Evolutionary conservation across 2,888 invertebrate genomes (phyloP).

Genomic region (Diogma glabrata): DNA sequence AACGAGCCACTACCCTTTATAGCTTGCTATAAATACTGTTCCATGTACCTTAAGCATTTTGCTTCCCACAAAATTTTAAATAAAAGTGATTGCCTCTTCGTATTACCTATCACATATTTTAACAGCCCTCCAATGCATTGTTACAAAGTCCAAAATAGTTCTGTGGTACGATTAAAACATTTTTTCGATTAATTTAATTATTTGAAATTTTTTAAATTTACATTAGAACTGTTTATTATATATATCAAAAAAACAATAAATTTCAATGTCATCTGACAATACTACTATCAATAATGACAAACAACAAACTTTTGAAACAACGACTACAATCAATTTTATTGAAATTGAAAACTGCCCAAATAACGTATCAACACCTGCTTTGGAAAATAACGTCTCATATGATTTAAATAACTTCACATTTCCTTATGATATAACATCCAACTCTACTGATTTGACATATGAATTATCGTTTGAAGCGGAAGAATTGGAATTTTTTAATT

Average conservation of each 20-base stretch:
- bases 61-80: conserved; percentile 5
- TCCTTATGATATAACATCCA: background rate
- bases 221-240: no score
- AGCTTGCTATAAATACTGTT: conserved; percentile 2
- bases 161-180: background rate
- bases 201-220: no score
- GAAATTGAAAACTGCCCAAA: background rate
- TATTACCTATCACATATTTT: background rate
- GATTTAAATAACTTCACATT: background rate
- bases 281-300: background rate
- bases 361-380: background rate
- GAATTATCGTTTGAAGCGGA: background rate
- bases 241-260: no score
- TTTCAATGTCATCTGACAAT: background rate
- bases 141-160: background rate
- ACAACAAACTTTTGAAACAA: background rate
- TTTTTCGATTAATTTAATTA: background rate
- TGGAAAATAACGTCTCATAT: background rate
- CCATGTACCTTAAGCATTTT: background rate
- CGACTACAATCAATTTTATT: background rate
- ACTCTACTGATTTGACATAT: no score
- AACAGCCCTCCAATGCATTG: background rate
- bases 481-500: background rate
- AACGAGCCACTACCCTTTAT: background rate
- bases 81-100: background rate